phyloP scores from a whole-genome alignment of 2,888 invertebrate species.

The Callyntrura sp. region DNA sequence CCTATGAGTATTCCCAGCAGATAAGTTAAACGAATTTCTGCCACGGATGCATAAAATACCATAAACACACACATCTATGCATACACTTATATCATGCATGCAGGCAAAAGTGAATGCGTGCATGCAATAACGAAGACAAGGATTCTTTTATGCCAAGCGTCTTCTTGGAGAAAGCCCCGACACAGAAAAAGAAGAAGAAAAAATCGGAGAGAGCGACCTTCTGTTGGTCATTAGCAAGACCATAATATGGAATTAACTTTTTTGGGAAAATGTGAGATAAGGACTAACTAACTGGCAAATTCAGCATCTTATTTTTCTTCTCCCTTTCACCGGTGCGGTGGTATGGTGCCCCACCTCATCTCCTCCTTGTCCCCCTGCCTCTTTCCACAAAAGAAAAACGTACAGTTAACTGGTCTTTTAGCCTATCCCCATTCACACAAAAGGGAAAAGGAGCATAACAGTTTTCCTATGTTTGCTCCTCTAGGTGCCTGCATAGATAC shows the following conservation, averaged over 20 bases:
- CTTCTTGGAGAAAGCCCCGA: neutral
- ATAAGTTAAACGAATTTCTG: slow-evolving; percentile 21
- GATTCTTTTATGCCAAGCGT: neutral
- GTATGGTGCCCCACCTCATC: neutral
- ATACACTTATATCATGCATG: neutral
- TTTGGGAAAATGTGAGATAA: slow-evolving; percentile 49
- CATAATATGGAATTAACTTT: slow-evolving; percentile 61
- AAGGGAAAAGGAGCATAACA: neutral
- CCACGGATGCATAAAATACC: neutral
- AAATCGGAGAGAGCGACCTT: slow-evolving; percentile 24
- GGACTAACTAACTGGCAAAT: slow-evolving; percentile 59
- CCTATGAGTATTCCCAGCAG: neutral
- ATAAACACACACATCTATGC: neutral
- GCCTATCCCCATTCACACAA: neutral
- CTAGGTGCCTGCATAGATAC: neutral
- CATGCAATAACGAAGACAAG: neutral
- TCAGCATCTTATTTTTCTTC: slow-evolving; percentile 58
- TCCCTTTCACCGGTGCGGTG: slow-evolving; percentile 13
- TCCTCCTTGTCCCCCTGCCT: neutral
- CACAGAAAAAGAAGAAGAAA: neutral
- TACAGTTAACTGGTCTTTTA: neutral
- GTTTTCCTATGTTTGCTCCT: neutral
- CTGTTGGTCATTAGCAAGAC: slow-evolving; percentile 58
- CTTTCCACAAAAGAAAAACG: neutral
- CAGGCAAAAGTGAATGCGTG: neutral